Percentiles rank a stretch among this genome's conserved stretches.
These are phyloP conservation scores for Perodicticus potto DNA, from an alignment of 2,797 vertebrate genomes.

Conservation along the genomic window DNA sequence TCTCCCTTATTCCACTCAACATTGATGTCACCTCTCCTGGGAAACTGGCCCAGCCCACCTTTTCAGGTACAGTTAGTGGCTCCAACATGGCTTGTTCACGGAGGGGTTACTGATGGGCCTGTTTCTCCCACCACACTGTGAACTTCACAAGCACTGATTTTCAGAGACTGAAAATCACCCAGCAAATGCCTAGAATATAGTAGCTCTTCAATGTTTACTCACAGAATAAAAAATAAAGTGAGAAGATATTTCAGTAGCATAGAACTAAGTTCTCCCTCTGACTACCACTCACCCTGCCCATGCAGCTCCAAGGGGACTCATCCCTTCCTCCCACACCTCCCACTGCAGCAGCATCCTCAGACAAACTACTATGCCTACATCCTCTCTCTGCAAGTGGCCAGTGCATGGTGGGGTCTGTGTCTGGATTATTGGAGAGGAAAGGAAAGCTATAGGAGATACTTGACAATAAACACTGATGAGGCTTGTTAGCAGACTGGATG, in stretches of 20 bases:
- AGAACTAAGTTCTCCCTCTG: not conserved
- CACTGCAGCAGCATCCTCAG: not conserved
- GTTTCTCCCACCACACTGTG: not conserved
- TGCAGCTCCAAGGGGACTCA: not conserved
- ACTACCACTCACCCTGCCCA: not conserved
- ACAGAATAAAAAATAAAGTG: not conserved
- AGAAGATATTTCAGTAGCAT: not conserved
- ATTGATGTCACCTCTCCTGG: not conserved
- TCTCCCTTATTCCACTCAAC: not conserved
- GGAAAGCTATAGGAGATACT: not conserved
- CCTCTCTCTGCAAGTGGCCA: not conserved
- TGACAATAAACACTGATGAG: constrained; percentile 9
- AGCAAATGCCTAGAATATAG: not conserved
- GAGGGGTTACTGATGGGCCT: not conserved
- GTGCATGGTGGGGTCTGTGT: not conserved
- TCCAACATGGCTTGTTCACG: not conserved
- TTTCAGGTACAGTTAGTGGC: not conserved
- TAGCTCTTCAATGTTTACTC: not conserved
- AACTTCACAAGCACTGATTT: constrained; percentile 46
- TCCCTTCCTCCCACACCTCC: not conserved
- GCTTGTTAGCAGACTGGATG: not conserved
- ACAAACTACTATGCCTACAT: not conserved
- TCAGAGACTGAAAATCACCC: not conserved
- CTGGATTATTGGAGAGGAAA: not conserved
- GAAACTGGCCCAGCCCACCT: not conserved